These are phyloP conservation scores for Anabas testudineus DNA, from an alignment of 2,797 vertebrate species.

Conservation along the genomic window DNA sequence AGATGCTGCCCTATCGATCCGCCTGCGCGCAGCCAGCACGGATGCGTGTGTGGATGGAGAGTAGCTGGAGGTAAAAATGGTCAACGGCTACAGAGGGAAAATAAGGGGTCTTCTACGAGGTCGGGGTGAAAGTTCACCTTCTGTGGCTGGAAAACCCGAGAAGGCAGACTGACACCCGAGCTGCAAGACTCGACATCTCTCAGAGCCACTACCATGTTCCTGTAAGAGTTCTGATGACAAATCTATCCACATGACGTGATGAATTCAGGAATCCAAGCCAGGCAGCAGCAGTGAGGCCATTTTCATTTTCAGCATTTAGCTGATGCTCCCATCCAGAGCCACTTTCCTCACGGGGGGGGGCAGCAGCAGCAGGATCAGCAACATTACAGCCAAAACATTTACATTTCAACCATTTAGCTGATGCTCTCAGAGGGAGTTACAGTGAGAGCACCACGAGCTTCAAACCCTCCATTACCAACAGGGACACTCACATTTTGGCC, in stretches of 20 bases:
- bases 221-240: slow-evolving; percentile 16
- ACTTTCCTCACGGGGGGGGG: slow-evolving; percentile 13
- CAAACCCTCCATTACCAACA: slow-evolving; percentile 42
- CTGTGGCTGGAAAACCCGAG: slow-evolving; percentile 75
- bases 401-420: slow-evolving; percentile 61
- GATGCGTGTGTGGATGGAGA: slow-evolving; percentile 66
- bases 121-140: slow-evolving; percentile 85
- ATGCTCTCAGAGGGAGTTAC: slow-evolving; percentile 42
- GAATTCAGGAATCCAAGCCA: slow-evolving; percentile 10
- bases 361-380: slow-evolving; percentile 31
- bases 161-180: slow-evolving; percentile 64
- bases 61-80: slow-evolving; percentile 82
- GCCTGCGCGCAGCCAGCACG: slow-evolving; percentile 71
- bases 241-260: not conserved
- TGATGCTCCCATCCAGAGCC: slow-evolving; percentile 25
- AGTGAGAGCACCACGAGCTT: slow-evolving; percentile 23
- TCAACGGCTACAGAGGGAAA: slow-evolving; percentile 76
- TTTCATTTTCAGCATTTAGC: slow-evolving; percentile 29
- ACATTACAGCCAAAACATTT: slow-evolving; percentile 54
- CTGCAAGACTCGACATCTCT: slow-evolving; percentile 26
- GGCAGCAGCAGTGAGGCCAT: slow-evolving; percentile 1
- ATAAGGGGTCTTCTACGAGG: slow-evolving; percentile 70
- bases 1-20: slow-evolving; percentile 88
- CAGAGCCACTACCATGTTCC: not conserved
- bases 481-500: slow-evolving; percentile 19